Evolutionary conservation across 2,797 vertebrate genomes (phyloP).

Genomic region (Acrossocheilus wenchowensis): DNA sequence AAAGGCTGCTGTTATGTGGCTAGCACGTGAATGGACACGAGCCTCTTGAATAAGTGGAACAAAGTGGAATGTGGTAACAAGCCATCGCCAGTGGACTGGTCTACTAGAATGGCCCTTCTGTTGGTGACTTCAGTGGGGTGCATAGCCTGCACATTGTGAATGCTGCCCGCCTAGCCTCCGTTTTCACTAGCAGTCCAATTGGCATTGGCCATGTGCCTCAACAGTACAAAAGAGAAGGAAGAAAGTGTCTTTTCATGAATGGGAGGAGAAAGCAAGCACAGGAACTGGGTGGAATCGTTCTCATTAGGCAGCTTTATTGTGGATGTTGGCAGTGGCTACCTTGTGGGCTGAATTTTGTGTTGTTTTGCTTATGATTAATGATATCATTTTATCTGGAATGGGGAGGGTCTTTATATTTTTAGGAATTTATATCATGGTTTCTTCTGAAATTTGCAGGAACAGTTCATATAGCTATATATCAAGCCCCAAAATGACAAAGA

Average conservation of each 20-base stretch:
- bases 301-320: slow-evolving; percentile 66
- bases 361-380: not conserved
- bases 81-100: slow-evolving; percentile 66
- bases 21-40: slow-evolving; percentile 70
- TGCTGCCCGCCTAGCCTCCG: slow-evolving; percentile 66
- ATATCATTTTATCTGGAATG: not conserved
- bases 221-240: slow-evolving; percentile 68
- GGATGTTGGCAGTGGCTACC: not conserved
- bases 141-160: slow-evolving; percentile 78
- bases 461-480: not conserved
- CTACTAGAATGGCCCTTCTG: slow-evolving; percentile 78
- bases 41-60: slow-evolving; percentile 71
- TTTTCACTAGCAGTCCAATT: slow-evolving; percentile 65
- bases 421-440: not conserved
- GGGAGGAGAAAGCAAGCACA: slow-evolving; percentile 65
- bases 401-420: not conserved
- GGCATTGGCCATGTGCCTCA: slow-evolving; percentile 61
- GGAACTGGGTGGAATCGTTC: slow-evolving; percentile 68
- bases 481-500: not conserved
- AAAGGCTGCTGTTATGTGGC: slow-evolving; percentile 61
- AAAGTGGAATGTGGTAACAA: slow-evolving; percentile 73
- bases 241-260: slow-evolving; percentile 81
- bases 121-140: slow-evolving; percentile 67
- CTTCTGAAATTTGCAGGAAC: not conserved
- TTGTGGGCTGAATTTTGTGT: slow-evolving; percentile 12